Evolutionary conservation across 2,113 vertebrate species (phyloP), one percentile per base, ranked within the genome.

Genomic region (Acrocephalus arundinaceus): DNA sequence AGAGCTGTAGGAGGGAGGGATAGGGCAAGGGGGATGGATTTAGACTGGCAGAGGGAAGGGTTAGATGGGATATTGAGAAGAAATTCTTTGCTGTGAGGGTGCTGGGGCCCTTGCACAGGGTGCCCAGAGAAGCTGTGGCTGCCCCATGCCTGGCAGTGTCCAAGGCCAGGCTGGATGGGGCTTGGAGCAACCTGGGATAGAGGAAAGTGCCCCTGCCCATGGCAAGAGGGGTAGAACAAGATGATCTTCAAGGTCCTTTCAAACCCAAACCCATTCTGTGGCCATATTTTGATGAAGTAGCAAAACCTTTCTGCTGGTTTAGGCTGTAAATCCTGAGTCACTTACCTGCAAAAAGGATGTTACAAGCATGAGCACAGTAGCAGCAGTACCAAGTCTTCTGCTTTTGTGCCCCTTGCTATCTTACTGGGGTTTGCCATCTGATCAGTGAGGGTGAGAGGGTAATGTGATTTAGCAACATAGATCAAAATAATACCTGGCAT

Each of bases 31-130:
- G 22, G 18, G 23, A 58, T 24, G 31, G 35, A 12, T 66, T 80
- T 35, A 37, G 51, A 66, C 4, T 66, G 37, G 21, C 10, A 37
- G 37, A 74, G 19, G 27, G 14, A 45, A 45, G 22, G 37, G 25
- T 66, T 66, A n/a, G 23, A 7, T 45, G 21, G 15, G 33, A 11
- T n/a, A 37, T 24, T 23, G 25, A n/a, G 33, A 59, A 52, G 23
- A 30, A 37, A 28, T 46, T 59, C 13, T 23, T 89, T 21, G 3
- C 18, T 33, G 18, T 28, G 52, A 81, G 15, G 22, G 1, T 23
- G 37, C 1, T 1, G 15, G 37, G 12, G 33, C 37, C 4, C 37
- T 46, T 1, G 52, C 33, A 81, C 37, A 59, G 27, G 18, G 0
- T 58, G 18, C 33, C 17, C 33, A 24, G 45, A 28, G 37, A 4